Evolutionary conservation across 2,113 vertebrate genomes (phyloP).

Genomic region (Albula goreensis): DNA sequence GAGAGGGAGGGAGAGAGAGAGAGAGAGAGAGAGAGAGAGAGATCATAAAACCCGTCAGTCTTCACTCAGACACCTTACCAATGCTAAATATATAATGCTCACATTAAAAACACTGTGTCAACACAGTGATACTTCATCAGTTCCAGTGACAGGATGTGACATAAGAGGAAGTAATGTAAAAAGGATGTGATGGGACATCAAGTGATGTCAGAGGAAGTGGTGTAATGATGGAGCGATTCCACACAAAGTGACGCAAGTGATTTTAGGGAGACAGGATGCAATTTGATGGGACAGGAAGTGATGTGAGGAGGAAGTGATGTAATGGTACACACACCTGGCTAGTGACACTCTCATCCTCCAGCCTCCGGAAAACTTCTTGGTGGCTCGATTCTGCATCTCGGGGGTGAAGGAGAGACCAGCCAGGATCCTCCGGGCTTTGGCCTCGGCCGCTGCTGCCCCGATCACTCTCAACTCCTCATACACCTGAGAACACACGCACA

Average conservation of each 20-base stretch:
- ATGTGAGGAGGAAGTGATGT: too few relatives aligned
- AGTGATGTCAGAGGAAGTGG: too few relatives aligned
- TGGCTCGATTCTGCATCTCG: slow-evolving; percentile 89
- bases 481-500: slow-evolving; percentile 62
- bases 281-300: too few relatives aligned
- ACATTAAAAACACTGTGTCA: not conserved
- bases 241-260: too few relatives aligned
- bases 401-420: slow-evolving; percentile 87
- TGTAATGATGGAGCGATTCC: too few relatives aligned
- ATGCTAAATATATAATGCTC: not conserved
- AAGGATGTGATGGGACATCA: too few relatives aligned
- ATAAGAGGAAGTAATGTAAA: too few relatives aligned
- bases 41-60: slow-evolving; percentile 11
- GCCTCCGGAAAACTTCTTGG: slow-evolving; percentile 88
- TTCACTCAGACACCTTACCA: not conserved
- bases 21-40: not conserved
- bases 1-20: slow-evolving; percentile 6
- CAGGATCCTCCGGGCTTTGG: slow-evolving; percentile 86
- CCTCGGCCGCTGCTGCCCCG: slow-evolving; percentile 83
- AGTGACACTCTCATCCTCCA: slow-evolving; percentile 94
- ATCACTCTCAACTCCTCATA: slow-evolving; percentile 85
- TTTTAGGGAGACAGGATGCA: too few relatives aligned
- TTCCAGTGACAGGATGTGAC: too few relatives aligned
- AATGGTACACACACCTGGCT: slow-evolving; percentile 71
- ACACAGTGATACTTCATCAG: too few relatives aligned